phyloP scores from a whole-genome alignment of 1,140 invertebrate species.

The Brachionus asplanchnoidis region DNA sequence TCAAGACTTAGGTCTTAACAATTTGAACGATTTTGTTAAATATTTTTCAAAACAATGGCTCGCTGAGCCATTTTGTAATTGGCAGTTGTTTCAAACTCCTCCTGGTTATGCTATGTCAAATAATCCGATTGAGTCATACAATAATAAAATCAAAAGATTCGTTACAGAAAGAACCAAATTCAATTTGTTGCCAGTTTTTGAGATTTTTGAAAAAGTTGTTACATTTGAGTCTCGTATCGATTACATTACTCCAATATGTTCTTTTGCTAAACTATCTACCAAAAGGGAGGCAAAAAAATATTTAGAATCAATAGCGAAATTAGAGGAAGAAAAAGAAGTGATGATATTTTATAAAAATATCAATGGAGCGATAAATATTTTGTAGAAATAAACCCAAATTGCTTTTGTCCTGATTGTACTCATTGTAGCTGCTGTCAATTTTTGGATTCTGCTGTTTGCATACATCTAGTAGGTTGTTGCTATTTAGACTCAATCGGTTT shows the following conservation, averaged over 20 bases:
- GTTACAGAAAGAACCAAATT: not conserved
- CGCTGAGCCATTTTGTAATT: not conserved
- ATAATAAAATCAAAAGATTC: not conserved
- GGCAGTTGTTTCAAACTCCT: not conserved
- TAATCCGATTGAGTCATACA: not conserved
- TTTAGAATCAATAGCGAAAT: too few species aligned
- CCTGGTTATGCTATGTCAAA: not conserved
- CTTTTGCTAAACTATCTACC: not conserved
- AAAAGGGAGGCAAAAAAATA: too few species aligned
- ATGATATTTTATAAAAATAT: too few species aligned
- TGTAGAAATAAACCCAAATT: too few species aligned
- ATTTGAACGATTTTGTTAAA: conserved; percentile 22
- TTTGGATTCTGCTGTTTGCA: too few species aligned
- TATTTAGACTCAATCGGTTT: too few species aligned
- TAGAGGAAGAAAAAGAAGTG: too few species aligned
- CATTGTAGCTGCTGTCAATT: too few species aligned
- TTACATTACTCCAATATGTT: not conserved
- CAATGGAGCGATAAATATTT: too few species aligned
- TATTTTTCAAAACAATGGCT: not conserved
- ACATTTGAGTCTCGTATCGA: not conserved
- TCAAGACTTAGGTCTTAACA: too few species aligned
- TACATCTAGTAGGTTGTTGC: too few species aligned
- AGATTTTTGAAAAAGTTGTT: not conserved
- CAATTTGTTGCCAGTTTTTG: not conserved
- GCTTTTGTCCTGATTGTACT: too few species aligned